These are phyloP conservation scores for Cataglyphis cursor DNA, from an alignment of 2,888 invertebrate species.

Conservation along the genomic window DNA sequence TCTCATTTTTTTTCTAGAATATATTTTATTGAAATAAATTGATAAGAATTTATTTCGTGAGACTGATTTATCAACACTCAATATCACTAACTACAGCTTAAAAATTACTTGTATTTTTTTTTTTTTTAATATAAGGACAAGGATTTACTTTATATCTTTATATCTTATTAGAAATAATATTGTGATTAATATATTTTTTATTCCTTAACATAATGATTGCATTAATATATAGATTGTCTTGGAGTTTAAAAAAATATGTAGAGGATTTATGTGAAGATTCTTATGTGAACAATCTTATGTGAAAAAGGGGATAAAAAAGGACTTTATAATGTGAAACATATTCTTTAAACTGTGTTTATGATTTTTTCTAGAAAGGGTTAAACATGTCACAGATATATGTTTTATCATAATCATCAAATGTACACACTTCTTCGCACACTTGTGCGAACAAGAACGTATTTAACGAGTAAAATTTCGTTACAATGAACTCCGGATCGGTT, in stretches of 20 bases:
- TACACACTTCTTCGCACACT: constrained; percentile 11
- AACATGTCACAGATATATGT: constrained; percentile 17
- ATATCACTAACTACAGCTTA: not conserved
- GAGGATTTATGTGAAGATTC: not conserved
- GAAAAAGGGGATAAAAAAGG: not conserved
- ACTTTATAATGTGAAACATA: constrained; percentile 2
- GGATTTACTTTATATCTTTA: not conserved
- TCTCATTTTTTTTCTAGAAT: not conserved
- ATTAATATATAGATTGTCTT: not conserved
- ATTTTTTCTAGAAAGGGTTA: constrained; percentile 33
- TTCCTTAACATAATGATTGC: not conserved
- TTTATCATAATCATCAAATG: constrained; percentile 32
- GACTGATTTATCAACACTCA: not conserved
- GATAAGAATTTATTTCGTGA: not conserved
- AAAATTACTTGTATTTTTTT: not conserved
- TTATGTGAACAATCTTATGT: not conserved
- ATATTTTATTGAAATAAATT: not conserved
- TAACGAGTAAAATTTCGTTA: constrained; percentile 25
- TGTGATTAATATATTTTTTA: not conserved
- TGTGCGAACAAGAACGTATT: not conserved
- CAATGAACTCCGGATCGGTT: not conserved
- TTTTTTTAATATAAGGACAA: not conserved
- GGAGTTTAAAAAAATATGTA: not conserved
- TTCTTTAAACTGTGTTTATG: constrained; percentile 13
- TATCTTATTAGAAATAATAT: not conserved